Percentiles rank a stretch among this genome's conserved stretches.
phyloP scores from a whole-genome alignment of 2,113 vertebrate genomes.

The Egretta garzetta region DNA sequence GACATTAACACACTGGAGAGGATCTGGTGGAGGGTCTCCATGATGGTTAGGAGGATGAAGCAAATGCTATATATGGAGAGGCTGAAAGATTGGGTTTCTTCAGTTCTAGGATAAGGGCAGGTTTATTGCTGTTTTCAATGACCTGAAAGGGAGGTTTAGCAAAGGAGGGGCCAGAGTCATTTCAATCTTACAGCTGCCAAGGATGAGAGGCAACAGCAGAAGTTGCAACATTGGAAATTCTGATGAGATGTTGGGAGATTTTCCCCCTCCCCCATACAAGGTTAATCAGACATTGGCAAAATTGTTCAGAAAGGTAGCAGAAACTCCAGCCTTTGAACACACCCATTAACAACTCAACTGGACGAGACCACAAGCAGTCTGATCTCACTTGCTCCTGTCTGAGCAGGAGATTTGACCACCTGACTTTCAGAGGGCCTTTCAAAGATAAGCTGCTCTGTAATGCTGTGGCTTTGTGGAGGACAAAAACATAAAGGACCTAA shows the following conservation, averaged over 20 bases:
- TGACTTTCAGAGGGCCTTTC: background rate
- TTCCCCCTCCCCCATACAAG: background rate
- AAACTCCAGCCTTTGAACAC: background rate
- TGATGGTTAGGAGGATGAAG: background rate
- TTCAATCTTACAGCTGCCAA: background rate
- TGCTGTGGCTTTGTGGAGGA: background rate
- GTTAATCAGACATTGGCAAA: background rate
- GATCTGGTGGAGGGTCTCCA: background rate
- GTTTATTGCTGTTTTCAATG: background rate
- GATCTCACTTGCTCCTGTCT: background rate
- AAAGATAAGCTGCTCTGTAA: background rate
- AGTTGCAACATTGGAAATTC: slow-evolving; percentile 12
- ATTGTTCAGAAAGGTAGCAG: background rate
- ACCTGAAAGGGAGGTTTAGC: background rate
- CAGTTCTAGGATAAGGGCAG: background rate
- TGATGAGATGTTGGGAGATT: background rate
- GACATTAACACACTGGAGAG: rapidly evolving
- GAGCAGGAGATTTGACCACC: background rate
- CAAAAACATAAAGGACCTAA: background rate
- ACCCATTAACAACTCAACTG: background rate
- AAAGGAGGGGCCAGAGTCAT: background rate
- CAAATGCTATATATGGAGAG: rapidly evolving
- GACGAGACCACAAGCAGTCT: background rate
- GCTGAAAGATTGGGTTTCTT: background rate
- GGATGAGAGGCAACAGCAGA: background rate